These are phyloP conservation scores for Hyles lineata DNA, from an alignment of 2,888 invertebrate species.

Conservation along the genomic window DNA sequence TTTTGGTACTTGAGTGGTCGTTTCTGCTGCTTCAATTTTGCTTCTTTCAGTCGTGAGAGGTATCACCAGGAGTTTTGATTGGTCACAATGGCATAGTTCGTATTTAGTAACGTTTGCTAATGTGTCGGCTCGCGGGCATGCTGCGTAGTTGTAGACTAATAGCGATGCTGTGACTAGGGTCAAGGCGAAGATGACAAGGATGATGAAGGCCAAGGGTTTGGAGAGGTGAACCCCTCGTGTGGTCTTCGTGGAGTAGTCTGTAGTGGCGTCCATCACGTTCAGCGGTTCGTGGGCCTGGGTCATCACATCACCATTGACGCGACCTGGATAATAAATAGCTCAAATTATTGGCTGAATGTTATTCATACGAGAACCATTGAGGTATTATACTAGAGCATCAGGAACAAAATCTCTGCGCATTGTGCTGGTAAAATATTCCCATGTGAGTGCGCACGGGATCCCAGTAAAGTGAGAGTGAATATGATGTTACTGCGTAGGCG, in stretches of 20 bases:
- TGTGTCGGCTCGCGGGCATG: slow-evolving; percentile 84
- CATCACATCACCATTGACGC: slow-evolving; percentile 79
- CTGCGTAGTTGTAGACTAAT: slow-evolving; percentile 90
- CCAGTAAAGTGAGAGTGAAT: too few relatives aligned
- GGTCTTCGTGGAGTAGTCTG: slow-evolving; percentile 87
- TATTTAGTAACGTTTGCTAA: slow-evolving; percentile 77
- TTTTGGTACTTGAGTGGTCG: slow-evolving; percentile 52
- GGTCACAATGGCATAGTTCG: slow-evolving; percentile 73
- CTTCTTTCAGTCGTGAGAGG: slow-evolving; percentile 72
- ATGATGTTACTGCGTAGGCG: too few relatives aligned
- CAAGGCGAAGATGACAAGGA: slow-evolving; percentile 86
- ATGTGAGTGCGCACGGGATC: too few relatives aligned
- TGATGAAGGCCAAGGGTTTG: slow-evolving; percentile 86
- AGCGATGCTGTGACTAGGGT: slow-evolving; percentile 89
- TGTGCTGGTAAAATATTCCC: too few relatives aligned
- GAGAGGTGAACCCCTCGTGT: slow-evolving; percentile 87
- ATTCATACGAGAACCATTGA: too few relatives aligned
- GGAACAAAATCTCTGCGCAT: too few relatives aligned
- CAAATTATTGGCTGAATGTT: too few relatives aligned
- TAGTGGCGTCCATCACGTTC: slow-evolving; percentile 86
- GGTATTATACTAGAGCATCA: too few relatives aligned
- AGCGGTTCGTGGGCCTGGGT: slow-evolving; percentile 79
- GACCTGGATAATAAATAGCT: slow-evolving; percentile 56
- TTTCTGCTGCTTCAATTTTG: slow-evolving; percentile 68
- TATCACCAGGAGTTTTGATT: slow-evolving; percentile 72